Base-by-base conservation (phyloP, 2,113 vertebrate species). In the Mixornis gularis region DNA sequence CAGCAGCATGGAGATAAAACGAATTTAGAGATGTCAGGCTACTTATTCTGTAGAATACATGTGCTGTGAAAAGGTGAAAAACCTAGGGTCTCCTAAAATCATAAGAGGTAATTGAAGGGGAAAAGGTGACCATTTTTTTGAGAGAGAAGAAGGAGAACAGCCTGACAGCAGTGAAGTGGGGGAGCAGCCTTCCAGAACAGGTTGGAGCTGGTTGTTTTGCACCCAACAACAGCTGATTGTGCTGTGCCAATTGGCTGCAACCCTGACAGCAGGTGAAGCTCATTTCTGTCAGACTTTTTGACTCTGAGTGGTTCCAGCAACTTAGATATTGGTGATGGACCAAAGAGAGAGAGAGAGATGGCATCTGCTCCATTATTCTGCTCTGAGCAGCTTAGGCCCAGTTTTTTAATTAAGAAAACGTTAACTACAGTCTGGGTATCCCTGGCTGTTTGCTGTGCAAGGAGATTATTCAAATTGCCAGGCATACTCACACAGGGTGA, bases 381-480 rank as follows among this genome's bases (percentile, higher is more conserved):
- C 93, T 95, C 34, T 41, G 66, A 93, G 85, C 78, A 89, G 68
- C 69, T 87, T 56, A 86, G n/a, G 55, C 22, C 8, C n/a, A 36
- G 29, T 65, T 69, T 96, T 87, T 94, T 94, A 91, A 96, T 97
- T 95, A 96, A 85, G 53, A 59, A 74, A 91, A 63, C 32, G 72
- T 95, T 66, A 73, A 8, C 22, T 13, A 86, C 63, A 74, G 30
- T 91, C 32, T 12, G 21, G 55, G 38, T 89, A 44, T 51, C 9
- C 51, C 70, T 70, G 82, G 36, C 17, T 94, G 65, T 78, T 94
- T 96, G 64, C 76, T 89, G 41, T 16, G 3, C 34, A 77, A 79
- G 65, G 73, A 93, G 13, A 24, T 84, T 63, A 88, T 96, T 88
- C 64, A 92, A 90, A 74, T 26, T 83, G 17, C 41, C 79, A 91